Conservation (phyloP, 1,140 invertebrate species). For the Bombus ignitus region DNA sequence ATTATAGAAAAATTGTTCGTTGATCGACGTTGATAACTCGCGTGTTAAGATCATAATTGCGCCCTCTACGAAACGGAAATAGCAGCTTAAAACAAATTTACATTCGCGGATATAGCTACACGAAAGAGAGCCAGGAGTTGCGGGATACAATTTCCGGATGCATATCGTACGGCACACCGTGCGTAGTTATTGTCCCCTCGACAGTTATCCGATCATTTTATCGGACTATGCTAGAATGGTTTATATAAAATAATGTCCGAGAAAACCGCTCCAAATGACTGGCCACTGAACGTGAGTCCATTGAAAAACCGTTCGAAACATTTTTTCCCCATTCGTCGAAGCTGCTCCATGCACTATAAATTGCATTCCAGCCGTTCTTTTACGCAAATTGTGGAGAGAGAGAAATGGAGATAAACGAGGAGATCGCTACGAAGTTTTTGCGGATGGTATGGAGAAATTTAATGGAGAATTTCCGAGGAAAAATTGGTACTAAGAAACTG, state of each 20-base stretch:
- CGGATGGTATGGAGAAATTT: not conserved
- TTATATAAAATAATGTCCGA: constrained; percentile 23
- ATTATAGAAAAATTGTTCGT: too few relatives aligned
- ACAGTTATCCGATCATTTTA: constrained; percentile 26
- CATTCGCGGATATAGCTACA: not conserved
- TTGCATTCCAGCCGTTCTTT: not conserved
- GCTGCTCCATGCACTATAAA: not conserved
- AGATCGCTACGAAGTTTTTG: not conserved
- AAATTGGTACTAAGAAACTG: too few relatives aligned
- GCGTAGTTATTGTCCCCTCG: constrained; percentile 27
- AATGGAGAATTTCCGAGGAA: constrained; percentile 1
- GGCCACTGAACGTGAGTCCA: not conserved
- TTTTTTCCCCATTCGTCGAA: not conserved
- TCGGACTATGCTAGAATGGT: not conserved
- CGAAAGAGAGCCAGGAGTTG: constrained; percentile 36
- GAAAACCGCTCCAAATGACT: constrained; percentile 11
- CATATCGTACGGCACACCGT: constrained; percentile 5
- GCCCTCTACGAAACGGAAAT: not conserved
- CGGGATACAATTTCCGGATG: constrained; percentile 38
- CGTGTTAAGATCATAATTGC: not conserved
- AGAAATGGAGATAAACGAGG: not conserved
- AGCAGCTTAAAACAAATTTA: constrained; percentile 34
- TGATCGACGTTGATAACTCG: not conserved
- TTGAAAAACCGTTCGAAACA: not conserved
- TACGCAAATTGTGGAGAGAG: not conserved